Evolutionary conservation across 2,113 vertebrate species (phyloP).

Genomic region (Hemicordylus capensis): DNA sequence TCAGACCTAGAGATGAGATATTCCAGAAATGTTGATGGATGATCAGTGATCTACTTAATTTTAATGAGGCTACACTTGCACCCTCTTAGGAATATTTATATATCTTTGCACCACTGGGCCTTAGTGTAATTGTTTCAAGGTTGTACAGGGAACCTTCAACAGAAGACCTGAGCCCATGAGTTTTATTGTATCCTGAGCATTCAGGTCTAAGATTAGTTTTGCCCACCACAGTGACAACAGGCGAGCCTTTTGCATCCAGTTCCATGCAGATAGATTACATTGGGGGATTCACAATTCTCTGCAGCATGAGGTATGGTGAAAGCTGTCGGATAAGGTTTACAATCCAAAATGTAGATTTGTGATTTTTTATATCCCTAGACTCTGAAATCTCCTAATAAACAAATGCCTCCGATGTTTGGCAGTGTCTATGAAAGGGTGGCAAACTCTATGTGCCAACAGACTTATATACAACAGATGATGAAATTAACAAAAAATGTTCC

Average conservation of each 20-base stretch:
- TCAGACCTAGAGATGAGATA: neutral
- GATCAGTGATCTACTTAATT: neutral
- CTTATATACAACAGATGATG: neutral
- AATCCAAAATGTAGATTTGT: neutral
- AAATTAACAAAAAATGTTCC: constrained; percentile 18
- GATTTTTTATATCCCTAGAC: neutral
- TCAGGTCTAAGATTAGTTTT: neutral
- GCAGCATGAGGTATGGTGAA: neutral
- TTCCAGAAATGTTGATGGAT: neutral
- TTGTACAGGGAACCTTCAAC: neutral
- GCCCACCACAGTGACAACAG: too few relatives aligned
- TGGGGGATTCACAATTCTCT: neutral
- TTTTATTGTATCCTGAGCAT: neutral
- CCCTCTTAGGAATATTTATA: neutral
- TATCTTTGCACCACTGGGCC: neutral
- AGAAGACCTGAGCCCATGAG: neutral
- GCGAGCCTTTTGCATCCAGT: neutral
- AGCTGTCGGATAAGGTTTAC: neutral
- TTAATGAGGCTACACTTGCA: neutral
- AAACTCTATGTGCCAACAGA: neutral
- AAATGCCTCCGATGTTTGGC: neutral
- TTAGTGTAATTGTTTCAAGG: neutral
- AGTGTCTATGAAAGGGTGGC: neutral
- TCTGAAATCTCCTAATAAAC: neutral
- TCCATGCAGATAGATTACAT: neutral